Evolutionary conservation across 2,888 invertebrate species (phyloP), one percentile per base, ranked within the genome.

Genomic region (Drosophila affinis): DNA sequence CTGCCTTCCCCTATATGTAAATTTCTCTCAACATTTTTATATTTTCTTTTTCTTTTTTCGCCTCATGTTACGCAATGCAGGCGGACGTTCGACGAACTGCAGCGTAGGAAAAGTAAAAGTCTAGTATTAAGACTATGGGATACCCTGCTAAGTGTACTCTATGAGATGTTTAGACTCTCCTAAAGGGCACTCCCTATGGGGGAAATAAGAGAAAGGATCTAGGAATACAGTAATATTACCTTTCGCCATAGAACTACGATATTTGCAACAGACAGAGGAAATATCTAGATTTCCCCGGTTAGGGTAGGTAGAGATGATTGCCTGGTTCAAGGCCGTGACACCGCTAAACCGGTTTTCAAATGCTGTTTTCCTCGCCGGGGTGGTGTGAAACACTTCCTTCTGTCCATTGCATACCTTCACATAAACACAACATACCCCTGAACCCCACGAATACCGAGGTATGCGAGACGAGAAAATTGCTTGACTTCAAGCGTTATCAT

Each of bases 21-120:
- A 77, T 65, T 62, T 52, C 39, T 68, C 47, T 32, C 56, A 55
- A 46, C 45, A 12, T 62, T 48, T 48, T 59, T 47, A 53, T 54
- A 52, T 59, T 63, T 68, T 68, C 58, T 58, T 46, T 44, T 51
- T 51, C n/a, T 51, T 27, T 57, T 62, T 62, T 9, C 39, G 24
- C 51, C 18, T 32, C 34, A 49, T 48, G 70, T 72, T 72, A 72
- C 69, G 72, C 72, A 72, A 72, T 51, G 45, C 47, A 45, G 17
- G 34, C 48, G 55, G 39, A 39, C 39, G 39, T 39, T 62, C 34
- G 55, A 14, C 53, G 21, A 72, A 75, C 10, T 77, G 83, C 78
- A 82, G 48, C 39, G n/a, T 34, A 57, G 27, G 12, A 69, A 58
- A 65, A 2, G 10, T 34, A 5, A 34, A 5, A 12, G 14, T 39